These are phyloP conservation scores for Chinchilla lanigera DNA, from an alignment of 2,113 vertebrate species.

Conservation along the genomic window DNA sequence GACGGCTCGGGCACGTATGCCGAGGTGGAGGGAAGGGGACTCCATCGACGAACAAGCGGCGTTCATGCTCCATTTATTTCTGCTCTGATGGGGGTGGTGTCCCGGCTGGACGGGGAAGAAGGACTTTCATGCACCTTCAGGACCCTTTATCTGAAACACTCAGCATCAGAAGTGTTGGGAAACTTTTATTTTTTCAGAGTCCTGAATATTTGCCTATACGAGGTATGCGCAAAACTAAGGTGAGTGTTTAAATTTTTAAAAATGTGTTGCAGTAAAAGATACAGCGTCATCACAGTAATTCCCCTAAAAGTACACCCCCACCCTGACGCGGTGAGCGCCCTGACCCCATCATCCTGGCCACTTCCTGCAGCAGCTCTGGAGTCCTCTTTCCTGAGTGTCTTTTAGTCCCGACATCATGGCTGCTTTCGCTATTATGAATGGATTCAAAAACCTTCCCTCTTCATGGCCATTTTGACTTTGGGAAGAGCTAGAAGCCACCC, in stretches of 20 bases:
- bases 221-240: neutral
- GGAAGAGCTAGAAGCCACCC: neutral
- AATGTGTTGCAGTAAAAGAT: neutral
- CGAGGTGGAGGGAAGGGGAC: fast-evolving
- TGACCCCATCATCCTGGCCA: fast-evolving
- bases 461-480: neutral
- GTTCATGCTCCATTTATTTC: fast-evolving
- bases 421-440: neutral
- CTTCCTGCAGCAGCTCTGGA: neutral
- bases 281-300: neutral
- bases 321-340: neutral
- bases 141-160: too few relatives aligned
- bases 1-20: fast-evolving
- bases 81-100: fast-evolving
- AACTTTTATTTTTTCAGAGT: neutral
- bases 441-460: neutral
- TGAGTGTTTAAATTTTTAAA: neutral
- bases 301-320: neutral
- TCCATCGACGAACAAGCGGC: neutral
- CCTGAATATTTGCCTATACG: neutral
- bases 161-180: neutral
- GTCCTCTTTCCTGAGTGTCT: neutral
- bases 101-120: neutral
- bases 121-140: neutral
- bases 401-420: neutral